Conservation (phyloP, 2,888 invertebrate species). For the Salticus scenicus region DNA sequence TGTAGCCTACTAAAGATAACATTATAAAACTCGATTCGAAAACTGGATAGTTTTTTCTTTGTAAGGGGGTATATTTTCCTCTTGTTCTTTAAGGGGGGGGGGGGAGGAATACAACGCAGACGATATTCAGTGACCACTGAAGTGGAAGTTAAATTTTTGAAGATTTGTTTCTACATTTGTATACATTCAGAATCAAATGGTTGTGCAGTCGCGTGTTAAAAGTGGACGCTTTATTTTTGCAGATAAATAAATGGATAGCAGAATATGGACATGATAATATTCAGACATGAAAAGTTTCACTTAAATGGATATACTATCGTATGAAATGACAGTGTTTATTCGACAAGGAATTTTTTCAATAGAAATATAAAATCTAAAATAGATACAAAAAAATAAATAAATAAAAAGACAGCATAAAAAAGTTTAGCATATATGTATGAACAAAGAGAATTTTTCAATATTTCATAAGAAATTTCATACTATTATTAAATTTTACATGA, state of each 20-base stretch:
- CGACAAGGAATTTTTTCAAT: neutral
- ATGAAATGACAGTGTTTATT: neutral
- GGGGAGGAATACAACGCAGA: neutral
- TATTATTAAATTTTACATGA: too few species aligned
- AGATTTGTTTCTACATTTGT: conserved; percentile 9
- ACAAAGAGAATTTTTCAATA: too few species aligned
- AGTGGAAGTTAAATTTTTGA: neutral
- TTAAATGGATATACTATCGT: neutral
- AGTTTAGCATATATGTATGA: too few species aligned
- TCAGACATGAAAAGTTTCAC: neutral
- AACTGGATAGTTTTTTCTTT: neutral
- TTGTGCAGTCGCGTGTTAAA: conserved; percentile 54
- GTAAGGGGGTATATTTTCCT: neutral
- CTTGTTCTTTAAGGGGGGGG: too few species aligned
- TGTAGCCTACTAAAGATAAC: neutral
- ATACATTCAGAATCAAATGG: conserved; percentile 8
- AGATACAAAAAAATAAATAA: too few species aligned
- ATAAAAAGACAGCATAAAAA: too few species aligned
- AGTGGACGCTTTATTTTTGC: conserved; percentile 53
- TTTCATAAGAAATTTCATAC: too few species aligned
- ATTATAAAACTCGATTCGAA: neutral
- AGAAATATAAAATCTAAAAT: neutral
- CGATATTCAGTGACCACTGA: conserved; percentile 9
- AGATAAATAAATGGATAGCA: conserved; percentile 38
- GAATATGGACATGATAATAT: conserved; percentile 24